Conservation (phyloP, 2,888 invertebrate genomes). For the Liodrosophila aerea region DNA sequence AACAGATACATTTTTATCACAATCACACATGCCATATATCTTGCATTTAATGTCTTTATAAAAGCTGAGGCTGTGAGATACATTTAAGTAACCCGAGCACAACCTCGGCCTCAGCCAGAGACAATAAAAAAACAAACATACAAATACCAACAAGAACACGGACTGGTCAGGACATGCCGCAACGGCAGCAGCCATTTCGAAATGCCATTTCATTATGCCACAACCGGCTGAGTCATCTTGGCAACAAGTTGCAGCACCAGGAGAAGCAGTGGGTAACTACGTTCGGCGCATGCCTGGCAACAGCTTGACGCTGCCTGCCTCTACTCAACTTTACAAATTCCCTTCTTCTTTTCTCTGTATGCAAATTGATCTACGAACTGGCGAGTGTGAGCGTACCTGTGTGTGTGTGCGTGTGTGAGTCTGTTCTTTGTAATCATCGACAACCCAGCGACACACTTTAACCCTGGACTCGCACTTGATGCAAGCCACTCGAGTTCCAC, state of each 20-base stretch:
- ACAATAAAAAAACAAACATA: constrained; percentile 43
- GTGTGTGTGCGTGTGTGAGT: constrained; percentile 5
- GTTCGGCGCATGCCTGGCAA: constrained; percentile 53
- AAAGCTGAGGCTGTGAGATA: constrained; percentile 64
- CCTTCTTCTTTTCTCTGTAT: constrained; percentile 29
- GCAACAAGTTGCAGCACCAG: constrained; percentile 30
- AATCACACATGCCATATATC: constrained; percentile 73
- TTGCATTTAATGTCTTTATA: constrained; percentile 78
- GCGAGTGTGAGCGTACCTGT: neutral
- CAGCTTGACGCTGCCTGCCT: constrained; percentile 52
- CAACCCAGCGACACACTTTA: constrained; percentile 41
- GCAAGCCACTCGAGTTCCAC: constrained; percentile 2
- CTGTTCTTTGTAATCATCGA: constrained; percentile 16
- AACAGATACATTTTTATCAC: constrained; percentile 71
- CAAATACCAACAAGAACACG: constrained; percentile 13
- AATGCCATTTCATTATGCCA: constrained; percentile 75
- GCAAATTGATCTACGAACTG: constrained; percentile 58
- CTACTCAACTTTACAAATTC: constrained; percentile 8
- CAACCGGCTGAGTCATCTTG: constrained; percentile 61
- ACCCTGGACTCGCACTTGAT: constrained; percentile 26
- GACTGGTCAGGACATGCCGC: constrained; percentile 32
- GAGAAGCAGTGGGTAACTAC: constrained; percentile 6
- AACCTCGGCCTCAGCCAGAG: constrained; percentile 29
- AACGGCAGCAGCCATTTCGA: constrained; percentile 65
- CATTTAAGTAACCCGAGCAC: constrained; percentile 43